Evolutionary conservation across 2,888 invertebrate species (phyloP), one percentile per base, ranked within the genome.

Genomic region (Drosophila pseudotalamancana): DNA sequence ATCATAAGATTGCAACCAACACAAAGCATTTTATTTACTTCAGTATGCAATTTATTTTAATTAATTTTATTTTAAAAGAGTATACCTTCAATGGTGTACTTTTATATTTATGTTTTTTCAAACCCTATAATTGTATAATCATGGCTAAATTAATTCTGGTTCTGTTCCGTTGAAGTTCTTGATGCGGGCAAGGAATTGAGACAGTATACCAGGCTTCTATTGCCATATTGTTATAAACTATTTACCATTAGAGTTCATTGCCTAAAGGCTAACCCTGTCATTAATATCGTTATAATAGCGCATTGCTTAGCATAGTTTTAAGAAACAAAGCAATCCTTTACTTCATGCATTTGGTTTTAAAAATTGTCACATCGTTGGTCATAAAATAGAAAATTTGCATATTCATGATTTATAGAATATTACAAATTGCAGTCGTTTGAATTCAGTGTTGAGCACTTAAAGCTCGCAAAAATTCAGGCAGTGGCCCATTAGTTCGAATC

Each of bases 381-480:
- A 73, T 80, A 63, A 73, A 77, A 68, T 56, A 50, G 46, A 39
- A 65, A 63, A 83, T 86, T 80, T 63, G 73, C 87, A 84, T 81
- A 72, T 87, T 87, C 59, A 84, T 80, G 77, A 56, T 61, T 63
- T 43, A 55, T 61, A 32, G 56, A 29, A 23, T 51, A 56, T 60
- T 76, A 82, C 65, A 75, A 76, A 79, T 51, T 76, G 84, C 72
- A 75, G 42, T 55, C 50, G 37, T 4, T 8, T 21, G 14, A 19
- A 40, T 40, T 29, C n/a, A 19, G 16, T 25, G 48, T 51, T 19
- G 65, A 53, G 23, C 57, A 51, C 49, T 59, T 74, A 31, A 51
- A 51, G 53, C 27, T 25, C 25, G 35, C 9, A 19, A 25, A 27
- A 25, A 37, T 49, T 49, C 18, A 35, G 34, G 19, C 16, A 16